Conservation (phyloP, 1,140 invertebrate genomes). For the Ips nitidus region DNA sequence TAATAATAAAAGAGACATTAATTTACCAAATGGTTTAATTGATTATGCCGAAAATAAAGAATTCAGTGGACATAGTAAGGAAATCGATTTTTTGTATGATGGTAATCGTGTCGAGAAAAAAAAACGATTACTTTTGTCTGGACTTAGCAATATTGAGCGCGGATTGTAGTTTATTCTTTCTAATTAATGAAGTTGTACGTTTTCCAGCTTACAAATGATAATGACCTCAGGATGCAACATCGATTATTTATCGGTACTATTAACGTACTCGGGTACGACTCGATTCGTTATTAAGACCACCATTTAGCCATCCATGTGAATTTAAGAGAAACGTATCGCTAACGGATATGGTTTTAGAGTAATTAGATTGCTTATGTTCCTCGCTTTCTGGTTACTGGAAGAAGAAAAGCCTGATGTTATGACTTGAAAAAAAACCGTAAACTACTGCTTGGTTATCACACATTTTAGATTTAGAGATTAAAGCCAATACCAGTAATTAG, state of each 20-base stretch:
- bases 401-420: no score
- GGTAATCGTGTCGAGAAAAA: not conserved
- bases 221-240: constrained; percentile 17
- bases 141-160: not conserved
- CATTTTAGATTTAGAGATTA: no score
- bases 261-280: constrained; percentile 26
- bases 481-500: no score
- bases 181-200: constrained; percentile 32
- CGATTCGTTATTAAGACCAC: constrained; percentile 27
- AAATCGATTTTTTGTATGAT: not conserved
- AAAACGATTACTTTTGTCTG: not conserved
- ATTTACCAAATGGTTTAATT: not conserved
- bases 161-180: constrained; percentile 19
- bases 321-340: constrained; percentile 8
- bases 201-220: constrained; percentile 29
- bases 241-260: constrained; percentile 25
- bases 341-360: not conserved
- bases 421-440: no score
- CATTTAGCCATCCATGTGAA: constrained; percentile 28
- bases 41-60: not conserved
- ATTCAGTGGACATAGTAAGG: not conserved
- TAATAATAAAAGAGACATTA: not conserved
- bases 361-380: no score
- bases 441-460: no score
- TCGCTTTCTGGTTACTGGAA: no score